Conservation (phyloP, 2,888 invertebrate species). For the Cephonodes hylas region DNA sequence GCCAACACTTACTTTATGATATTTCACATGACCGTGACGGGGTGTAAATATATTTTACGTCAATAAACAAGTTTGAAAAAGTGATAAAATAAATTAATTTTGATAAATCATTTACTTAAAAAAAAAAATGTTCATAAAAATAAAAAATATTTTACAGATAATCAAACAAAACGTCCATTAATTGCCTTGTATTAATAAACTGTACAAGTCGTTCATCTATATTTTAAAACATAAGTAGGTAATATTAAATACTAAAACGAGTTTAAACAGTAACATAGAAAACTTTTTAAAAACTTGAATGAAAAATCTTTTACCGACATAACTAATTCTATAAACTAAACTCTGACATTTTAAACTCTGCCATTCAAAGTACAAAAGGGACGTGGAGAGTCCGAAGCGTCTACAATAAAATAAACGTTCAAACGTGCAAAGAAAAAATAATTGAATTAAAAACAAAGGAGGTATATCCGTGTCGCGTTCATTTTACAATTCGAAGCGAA, state of each 20-base stretch:
- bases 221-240: no score
- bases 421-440: conserved; percentile 39
- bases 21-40: not conserved
- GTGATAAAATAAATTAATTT: no score
- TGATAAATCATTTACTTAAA: no score
- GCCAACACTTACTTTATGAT: not conserved
- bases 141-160: no score
- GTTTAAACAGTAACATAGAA: no score
- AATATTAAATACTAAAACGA: no score
- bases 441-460: conserved; percentile 46
- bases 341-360: not conserved
- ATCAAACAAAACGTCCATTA: no score
- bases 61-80: not conserved
- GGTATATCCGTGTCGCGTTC: conserved; percentile 40
- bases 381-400: conserved; percentile 8
- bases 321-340: not conserved
- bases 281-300: no score
- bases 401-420: conserved; percentile 28
- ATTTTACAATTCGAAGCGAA: conserved; percentile 50
- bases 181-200: no score
- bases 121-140: no score
- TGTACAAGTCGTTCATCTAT: no score
- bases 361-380: conserved; percentile 19
- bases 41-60: not conserved
- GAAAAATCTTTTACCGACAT: not conserved